Evolutionary conservation across 2,113 vertebrate species (phyloP).

Genomic region (Bubo bubo): DNA sequence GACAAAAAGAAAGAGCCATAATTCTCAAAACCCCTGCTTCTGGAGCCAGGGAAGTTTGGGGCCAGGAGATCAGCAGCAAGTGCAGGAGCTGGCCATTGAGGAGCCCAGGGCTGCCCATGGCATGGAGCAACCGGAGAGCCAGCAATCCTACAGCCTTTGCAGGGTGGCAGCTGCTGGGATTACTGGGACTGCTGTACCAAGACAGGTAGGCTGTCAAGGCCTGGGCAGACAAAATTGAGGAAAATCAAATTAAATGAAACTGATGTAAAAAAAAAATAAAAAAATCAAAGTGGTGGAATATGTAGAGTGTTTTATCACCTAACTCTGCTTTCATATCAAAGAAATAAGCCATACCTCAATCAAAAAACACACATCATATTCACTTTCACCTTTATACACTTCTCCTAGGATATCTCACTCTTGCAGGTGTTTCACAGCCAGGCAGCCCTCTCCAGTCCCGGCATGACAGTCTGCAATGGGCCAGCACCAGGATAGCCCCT

Average conservation of each 20-base stretch:
- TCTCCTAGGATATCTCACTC: not conserved
- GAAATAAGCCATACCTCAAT: not conserved
- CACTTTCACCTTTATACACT: not conserved
- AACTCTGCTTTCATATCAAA: not conserved
- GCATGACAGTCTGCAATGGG: accelerated
- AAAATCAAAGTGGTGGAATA: not conserved
- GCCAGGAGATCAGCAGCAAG: not conserved
- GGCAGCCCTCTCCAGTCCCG: not conserved
- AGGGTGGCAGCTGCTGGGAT: not conserved
- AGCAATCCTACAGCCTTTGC: not conserved
- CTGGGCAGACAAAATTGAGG: not conserved
- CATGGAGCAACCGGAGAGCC: not conserved
- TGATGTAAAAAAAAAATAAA: not conserved
- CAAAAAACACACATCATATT: not conserved
- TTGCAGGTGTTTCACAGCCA: not conserved
- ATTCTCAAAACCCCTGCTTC: not conserved
- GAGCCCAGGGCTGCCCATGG: not conserved
- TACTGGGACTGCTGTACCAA: not conserved
- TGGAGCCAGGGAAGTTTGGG: not conserved
- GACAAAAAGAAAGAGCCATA: not conserved
- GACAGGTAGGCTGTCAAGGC: not conserved
- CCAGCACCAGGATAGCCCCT: not conserved
- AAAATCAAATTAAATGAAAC: not conserved
- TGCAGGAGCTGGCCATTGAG: not conserved
- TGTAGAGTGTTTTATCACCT: not conserved